phyloP scores from a whole-genome alignment of 1,140 invertebrate species.

The Zelostemma sp. region DNA sequence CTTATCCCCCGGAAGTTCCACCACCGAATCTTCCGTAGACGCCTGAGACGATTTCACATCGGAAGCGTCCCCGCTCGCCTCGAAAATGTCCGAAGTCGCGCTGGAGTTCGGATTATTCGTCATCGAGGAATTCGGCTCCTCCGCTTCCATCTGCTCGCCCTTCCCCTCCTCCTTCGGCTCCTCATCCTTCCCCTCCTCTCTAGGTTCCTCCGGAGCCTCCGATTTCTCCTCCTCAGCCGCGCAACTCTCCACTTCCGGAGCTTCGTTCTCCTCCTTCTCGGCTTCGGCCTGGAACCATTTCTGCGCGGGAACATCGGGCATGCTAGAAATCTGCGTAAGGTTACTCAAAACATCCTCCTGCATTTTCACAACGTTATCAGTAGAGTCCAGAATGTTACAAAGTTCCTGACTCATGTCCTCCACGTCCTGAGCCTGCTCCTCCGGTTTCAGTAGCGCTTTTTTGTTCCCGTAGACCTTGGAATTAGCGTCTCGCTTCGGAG shows the following conservation, averaged over 20 bases:
- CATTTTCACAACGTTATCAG: slow-evolving; percentile 64
- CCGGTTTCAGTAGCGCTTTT: slow-evolving; percentile 56
- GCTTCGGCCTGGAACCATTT: slow-evolving; percentile 25
- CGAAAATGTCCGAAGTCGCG: slow-evolving; percentile 59
- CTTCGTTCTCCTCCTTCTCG: slow-evolving; percentile 14
- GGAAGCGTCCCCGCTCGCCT: slow-evolving; percentile 44
- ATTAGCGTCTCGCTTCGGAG: slow-evolving; percentile 41
- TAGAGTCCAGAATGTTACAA: slow-evolving; percentile 62
- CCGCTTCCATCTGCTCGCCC: slow-evolving; percentile 14
- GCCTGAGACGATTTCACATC: slow-evolving; percentile 21
- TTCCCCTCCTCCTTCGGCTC: slow-evolving; percentile 29
- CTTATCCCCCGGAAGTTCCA: slow-evolving; percentile 53
- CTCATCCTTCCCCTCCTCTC: no score
- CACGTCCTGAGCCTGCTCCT: slow-evolving; percentile 54
- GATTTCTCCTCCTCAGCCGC: no score
- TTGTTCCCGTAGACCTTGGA: slow-evolving; percentile 63
- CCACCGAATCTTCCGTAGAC: slow-evolving; percentile 52
- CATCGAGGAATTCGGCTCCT: slow-evolving; percentile 15
- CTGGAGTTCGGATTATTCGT: slow-evolving; percentile 52
- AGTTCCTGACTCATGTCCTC: slow-evolving; percentile 66
- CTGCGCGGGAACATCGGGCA: slow-evolving; percentile 18
- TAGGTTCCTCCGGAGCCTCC: no score
- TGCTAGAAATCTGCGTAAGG: slow-evolving; percentile 57
- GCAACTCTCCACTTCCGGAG: no score
- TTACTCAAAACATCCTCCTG: slow-evolving; percentile 63